These are phyloP conservation scores for Rynchops niger DNA, from an alignment of 2,113 vertebrate species.

Conservation along the genomic window DNA sequence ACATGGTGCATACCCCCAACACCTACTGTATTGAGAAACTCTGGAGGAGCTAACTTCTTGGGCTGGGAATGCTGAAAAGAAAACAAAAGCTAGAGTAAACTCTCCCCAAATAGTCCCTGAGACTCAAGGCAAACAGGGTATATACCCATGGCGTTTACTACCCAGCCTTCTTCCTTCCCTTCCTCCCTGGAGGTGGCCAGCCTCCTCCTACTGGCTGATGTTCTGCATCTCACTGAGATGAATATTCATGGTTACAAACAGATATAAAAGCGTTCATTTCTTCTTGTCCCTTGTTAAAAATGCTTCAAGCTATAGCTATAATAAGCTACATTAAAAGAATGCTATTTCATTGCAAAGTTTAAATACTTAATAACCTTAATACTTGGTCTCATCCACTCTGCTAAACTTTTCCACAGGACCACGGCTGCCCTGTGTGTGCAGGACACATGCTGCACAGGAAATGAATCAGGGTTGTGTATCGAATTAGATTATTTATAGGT, in stretches of 20 bases:
- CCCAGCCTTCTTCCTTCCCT: not conserved
- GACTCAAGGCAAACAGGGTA: not conserved
- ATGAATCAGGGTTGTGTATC: conserved; percentile 41
- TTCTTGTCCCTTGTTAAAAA: conserved; percentile 3
- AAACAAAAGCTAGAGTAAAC: not conserved
- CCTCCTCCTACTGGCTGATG: not conserved
- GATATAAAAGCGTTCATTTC: not conserved
- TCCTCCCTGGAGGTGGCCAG: not conserved
- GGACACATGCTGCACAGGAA: conserved; percentile 33
- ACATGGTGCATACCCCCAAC: not conserved
- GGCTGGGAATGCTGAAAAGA: not conserved
- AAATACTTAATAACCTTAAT: not conserved
- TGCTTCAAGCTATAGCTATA: not conserved
- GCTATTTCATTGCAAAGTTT: not conserved
- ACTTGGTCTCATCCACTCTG: not conserved
- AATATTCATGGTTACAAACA: not conserved
- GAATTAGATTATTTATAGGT: conserved; percentile 45
- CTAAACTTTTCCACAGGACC: not conserved
- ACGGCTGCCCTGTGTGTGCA: rapidly evolving
- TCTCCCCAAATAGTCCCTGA: not conserved
- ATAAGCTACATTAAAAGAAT: not conserved
- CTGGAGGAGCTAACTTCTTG: not conserved
- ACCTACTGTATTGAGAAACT: not conserved
- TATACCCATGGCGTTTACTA: not conserved
- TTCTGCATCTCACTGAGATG: not conserved